Base-by-base conservation (phyloP, 2,797 vertebrate species). In the Champsocephalus esox region DNA sequence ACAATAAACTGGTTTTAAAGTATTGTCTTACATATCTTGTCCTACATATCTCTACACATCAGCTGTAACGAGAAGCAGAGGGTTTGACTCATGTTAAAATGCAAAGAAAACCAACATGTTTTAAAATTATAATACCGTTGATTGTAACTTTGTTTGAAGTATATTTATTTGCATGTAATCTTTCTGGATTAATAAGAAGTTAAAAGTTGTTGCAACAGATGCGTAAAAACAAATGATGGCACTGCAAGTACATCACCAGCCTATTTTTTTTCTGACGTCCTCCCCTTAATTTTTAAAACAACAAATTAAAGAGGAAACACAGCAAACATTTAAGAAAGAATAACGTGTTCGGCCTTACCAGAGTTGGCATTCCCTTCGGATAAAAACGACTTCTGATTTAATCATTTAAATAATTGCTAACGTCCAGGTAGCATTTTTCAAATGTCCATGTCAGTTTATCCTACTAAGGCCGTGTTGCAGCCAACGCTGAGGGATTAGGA, bases 401-500 rank as follows among this genome's bases (percentile, higher is more conserved):
- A 79, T 61, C 11, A 62, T 43, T 79, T 21, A 70, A 54, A 6
- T 88, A 82, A 70, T 41, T n/a, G 73, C 69, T 82, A 85, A 83
- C 70, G 62, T 93, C 91, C 90, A 75, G 63, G 77, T 80, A 74
- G 80, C 81, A 85, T 90, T 92, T 28, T 93, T 91, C 81, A 83
- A 78, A 91, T 80, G 86, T 91, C 81, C 88, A 89, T 93, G 90
- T 91, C 79, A 80, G 87, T 93, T 94, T 94, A 93, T 93, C 93
- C 71, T 52, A 77, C 71, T 52, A 77, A 82, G 72, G 91, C 92
- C 84, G 82, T 92, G 89, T 89, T 91, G 81, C 85, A 92, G 80
- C 78, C 87, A 92, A 95, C 88, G 92, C 92, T 90, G 48, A 84
- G 81, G 94, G 96, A 98, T 98, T 97, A 98, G 93, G 85, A 92